Base-by-base conservation (phyloP, 2,888 invertebrate genomes). In the Rotaria macrura region DNA sequence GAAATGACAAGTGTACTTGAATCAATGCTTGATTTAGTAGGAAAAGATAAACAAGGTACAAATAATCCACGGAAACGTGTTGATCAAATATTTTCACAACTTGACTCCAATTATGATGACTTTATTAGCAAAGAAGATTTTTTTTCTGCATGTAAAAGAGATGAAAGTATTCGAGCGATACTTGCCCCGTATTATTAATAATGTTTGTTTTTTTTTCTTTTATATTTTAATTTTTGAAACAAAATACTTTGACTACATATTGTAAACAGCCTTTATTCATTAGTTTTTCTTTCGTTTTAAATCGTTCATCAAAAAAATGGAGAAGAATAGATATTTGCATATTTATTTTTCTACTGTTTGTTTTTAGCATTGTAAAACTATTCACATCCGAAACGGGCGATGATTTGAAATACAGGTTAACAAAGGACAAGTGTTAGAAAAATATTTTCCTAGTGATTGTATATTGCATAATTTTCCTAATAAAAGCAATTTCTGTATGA, bases 51-150 rank as follows among this genome's bases (percentile, higher is more conserved):
- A 52, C 14, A 10, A 84, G 84, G 52, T 47, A 1, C 7, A 4
- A 52, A 52, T 34, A 25, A 23, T n/a, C 84, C 84, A 34, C 38
- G n/a, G 34, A 23, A 34, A 84, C 49, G 38, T 20, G 84, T 84
- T 1, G 34, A 84, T 34, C 29, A 52, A 38, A 84, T 84, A 20
- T 84, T 84, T 54, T 34, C 23, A 34, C 38, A 20, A 52, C 52
- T 84, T 34, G 84, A 84, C 43, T 12, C 52, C 1, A 84, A 84
- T 84, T 29, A 38, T 29, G 84, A 84, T 52, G 23, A 49, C 29
- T 84, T 29, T 84, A 29, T 84, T 49, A 84, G 34, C 23, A 47
- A 52, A 49, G 84, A 84, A 34, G 84, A 84, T 52, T 84, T 84
- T 38, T 17, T 84, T 7, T 25, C 9, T 9, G 84, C 52, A 34